phyloP scores from a whole-genome alignment of 1,140 invertebrate genomes.

The Colletes gigas region DNA sequence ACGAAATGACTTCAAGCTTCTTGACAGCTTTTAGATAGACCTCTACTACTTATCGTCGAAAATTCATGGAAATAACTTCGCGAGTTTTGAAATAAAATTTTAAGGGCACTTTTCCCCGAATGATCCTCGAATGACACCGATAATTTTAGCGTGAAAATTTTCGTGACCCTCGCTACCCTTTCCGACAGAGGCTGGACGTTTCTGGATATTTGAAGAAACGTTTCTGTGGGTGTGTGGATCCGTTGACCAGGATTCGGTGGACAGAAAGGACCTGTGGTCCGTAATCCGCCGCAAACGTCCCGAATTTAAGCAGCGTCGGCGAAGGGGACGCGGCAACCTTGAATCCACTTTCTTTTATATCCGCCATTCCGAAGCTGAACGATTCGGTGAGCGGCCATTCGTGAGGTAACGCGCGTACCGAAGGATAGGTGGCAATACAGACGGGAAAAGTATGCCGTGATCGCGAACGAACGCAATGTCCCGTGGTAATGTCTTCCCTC shows the following conservation, averaged over 20 bases:
- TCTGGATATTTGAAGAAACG: neutral
- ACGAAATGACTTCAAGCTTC: too few species aligned
- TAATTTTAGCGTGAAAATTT: too few species aligned
- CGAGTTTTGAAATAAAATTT: too few species aligned
- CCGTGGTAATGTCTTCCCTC: slow-evolving; percentile 21
- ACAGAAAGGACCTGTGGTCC: neutral
- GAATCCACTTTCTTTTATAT: neutral
- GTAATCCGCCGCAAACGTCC: too few species aligned
- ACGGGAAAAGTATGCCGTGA: slow-evolving; percentile 13
- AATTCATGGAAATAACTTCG: too few species aligned
- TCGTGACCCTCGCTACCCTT: too few species aligned
- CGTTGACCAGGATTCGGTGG: neutral
- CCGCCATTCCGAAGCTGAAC: neutral
- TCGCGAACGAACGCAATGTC: slow-evolving; percentile 25
- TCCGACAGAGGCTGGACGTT: too few species aligned
- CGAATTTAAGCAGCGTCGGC: neutral
- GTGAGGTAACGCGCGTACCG: neutral
- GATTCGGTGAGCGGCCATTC: neutral
- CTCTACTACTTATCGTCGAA: too few species aligned
- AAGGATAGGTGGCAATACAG: neutral
- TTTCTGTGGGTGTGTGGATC: neutral
- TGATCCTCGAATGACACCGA: too few species aligned
- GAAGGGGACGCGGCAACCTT: neutral
- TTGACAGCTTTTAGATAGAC: too few species aligned
- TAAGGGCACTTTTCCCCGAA: too few species aligned